These are phyloP conservation scores for Bombus waltoni DNA, from an alignment of 1,140 invertebrate species.

Conservation along the genomic window DNA sequence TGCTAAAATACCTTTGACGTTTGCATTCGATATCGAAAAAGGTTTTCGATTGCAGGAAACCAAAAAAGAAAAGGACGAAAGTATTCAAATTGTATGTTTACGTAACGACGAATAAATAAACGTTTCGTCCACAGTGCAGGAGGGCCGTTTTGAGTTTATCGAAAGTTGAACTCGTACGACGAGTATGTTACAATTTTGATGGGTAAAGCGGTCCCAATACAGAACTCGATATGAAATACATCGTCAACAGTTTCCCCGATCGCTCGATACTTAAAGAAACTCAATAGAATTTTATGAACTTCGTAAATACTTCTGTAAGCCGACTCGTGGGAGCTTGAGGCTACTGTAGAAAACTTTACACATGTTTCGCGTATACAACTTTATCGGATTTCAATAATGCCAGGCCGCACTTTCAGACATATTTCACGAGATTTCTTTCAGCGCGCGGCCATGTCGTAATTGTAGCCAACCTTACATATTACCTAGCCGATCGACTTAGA, in stretches of 20 bases:
- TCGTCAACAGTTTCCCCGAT: slow-evolving; percentile 4
- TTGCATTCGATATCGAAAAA: slow-evolving; percentile 4
- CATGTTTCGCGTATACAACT: slow-evolving; percentile 11
- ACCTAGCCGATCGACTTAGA: background rate
- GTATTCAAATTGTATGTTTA: background rate
- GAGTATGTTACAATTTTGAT: background rate
- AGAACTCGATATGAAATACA: slow-evolving; percentile 11
- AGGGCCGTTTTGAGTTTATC: background rate
- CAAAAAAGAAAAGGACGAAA: no score
- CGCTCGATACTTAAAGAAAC: slow-evolving; percentile 22
- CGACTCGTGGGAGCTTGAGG: slow-evolving; percentile 10
- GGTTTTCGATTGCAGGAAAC: no score
- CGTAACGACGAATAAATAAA: background rate
- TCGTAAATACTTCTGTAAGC: slow-evolving; percentile 33
- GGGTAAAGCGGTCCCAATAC: background rate
- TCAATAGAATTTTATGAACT: slow-evolving; percentile 43
- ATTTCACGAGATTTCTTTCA: slow-evolving; percentile 17
- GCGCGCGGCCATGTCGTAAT: background rate
- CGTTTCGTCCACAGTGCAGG: no score
- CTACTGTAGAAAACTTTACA: slow-evolving; percentile 2
- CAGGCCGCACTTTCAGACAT: background rate
- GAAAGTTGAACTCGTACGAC: background rate
- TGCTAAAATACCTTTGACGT: background rate
- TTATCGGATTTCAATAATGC: slow-evolving; percentile 38
- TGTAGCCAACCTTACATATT: background rate